These are phyloP conservation scores for Pogona vitticeps DNA, from an alignment of 2,113 vertebrate species.

Conservation along the genomic window DNA sequence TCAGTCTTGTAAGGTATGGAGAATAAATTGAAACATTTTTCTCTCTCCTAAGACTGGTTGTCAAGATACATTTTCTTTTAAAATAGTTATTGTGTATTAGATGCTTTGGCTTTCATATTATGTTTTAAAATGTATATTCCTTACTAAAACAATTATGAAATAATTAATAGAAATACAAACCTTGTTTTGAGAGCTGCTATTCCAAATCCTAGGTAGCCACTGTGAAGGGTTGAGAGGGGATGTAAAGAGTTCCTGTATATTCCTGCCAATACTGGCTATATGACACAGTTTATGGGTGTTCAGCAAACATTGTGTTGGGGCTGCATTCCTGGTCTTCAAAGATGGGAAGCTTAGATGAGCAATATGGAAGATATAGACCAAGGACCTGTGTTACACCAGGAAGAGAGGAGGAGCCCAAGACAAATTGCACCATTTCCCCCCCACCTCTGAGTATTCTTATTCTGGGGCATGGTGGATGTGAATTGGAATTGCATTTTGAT, in stretches of 20 bases:
- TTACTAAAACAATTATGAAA: not conserved
- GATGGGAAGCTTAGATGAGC: no score
- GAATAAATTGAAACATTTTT: conserved; percentile 15
- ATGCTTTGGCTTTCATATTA: not conserved
- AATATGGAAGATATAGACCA: no score
- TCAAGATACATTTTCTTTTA: not conserved
- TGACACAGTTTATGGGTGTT: not conserved
- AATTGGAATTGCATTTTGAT: no score
- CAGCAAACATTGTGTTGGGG: not conserved
- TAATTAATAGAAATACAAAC: not conserved
- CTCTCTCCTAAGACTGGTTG: not conserved
- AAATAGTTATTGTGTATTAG: not conserved
- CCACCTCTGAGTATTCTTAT: no score
- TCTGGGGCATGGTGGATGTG: no score
- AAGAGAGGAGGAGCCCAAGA: no score
- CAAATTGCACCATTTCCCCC: no score
- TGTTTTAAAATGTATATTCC: not conserved
- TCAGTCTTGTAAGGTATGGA: conserved; percentile 86
- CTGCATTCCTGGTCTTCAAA: no score
- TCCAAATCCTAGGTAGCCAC: not conserved
- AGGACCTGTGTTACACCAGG: no score
- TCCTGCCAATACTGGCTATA: not conserved
- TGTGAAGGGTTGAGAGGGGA: not conserved
- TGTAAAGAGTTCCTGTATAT: not conserved
- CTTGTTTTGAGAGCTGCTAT: not conserved